Evolutionary conservation across 2,113 vertebrate species (phyloP).

Genomic region (Amphiprion ocellaris): DNA sequence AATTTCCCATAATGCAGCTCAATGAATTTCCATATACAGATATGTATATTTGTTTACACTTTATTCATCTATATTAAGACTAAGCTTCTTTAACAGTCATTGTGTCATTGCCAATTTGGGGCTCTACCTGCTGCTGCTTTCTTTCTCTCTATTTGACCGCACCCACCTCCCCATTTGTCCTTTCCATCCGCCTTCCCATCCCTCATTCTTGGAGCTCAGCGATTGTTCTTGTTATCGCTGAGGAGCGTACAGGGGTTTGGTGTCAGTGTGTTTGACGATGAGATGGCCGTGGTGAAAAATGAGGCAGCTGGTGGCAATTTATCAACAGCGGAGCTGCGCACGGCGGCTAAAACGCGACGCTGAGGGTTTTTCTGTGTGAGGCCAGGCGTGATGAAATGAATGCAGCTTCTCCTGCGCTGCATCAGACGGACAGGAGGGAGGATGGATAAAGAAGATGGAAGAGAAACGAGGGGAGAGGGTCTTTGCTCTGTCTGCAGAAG

Average conservation of each 20-base stretch:
- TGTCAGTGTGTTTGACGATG: slow-evolving; percentile 66
- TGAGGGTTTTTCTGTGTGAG: slow-evolving; percentile 52
- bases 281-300: slow-evolving; percentile 67
- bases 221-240: slow-evolving; percentile 73
- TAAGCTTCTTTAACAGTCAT: no score
- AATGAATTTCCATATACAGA: no score
- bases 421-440: slow-evolving; percentile 43
- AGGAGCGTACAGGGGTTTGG: slow-evolving; percentile 54
- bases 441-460: slow-evolving; percentile 34
- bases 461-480: slow-evolving; percentile 13
- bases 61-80: no score
- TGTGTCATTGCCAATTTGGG: no score
- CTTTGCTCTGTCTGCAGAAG: not conserved
- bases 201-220: slow-evolving; percentile 56
- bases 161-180: slow-evolving; percentile 37
- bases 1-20: no score
- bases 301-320: slow-evolving; percentile 72
- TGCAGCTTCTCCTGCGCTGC: slow-evolving; percentile 54
- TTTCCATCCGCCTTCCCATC: slow-evolving; percentile 42
- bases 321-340: slow-evolving; percentile 64
- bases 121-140: not conserved
- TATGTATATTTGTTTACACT: no score
- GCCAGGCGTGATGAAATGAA: slow-evolving; percentile 67
- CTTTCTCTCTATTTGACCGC: slow-evolving; percentile 22
- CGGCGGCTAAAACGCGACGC: slow-evolving; percentile 21